These are phyloP conservation scores for Cynocephalus volans DNA, from an alignment of 2,113 vertebrate genomes.

Conservation along the genomic window DNA sequence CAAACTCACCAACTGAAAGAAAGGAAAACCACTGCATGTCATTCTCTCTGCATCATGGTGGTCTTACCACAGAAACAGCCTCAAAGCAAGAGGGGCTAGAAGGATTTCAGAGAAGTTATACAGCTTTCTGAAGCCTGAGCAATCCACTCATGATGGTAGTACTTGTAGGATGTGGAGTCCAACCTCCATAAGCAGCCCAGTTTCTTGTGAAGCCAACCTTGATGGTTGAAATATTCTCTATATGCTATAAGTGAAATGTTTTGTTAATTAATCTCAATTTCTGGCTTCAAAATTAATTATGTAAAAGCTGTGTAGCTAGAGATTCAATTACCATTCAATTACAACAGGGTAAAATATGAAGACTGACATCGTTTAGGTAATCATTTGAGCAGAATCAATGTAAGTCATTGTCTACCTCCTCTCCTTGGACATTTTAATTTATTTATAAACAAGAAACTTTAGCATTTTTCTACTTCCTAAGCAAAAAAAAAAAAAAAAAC, in stretches of 20 bases:
- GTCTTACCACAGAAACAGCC: accelerated
- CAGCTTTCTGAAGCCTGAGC: not conserved
- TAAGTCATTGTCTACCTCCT: not conserved
- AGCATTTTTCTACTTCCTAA: conserved; percentile 20
- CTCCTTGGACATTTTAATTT: not conserved
- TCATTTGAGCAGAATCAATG: not conserved
- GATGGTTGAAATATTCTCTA: not conserved
- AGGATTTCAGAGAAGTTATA: not conserved
- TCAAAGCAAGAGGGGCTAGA: not conserved
- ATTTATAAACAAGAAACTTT: not conserved
- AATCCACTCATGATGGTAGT: too few relatives aligned
- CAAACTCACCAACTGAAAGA: conserved; percentile 97
- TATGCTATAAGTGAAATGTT: not conserved
- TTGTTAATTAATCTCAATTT: not conserved
- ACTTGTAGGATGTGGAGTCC: not conserved
- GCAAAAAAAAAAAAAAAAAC: not conserved
- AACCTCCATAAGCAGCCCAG: not conserved
- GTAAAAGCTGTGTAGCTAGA: not conserved
- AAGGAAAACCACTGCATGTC: conserved; percentile 27
- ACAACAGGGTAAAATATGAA: not conserved
- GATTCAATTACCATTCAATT: not conserved
- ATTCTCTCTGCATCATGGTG: not conserved
- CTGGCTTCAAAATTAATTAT: not conserved
- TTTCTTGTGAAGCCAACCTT: not conserved
- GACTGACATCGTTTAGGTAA: not conserved